These are phyloP conservation scores for Sarcophaga rosellei DNA, from an alignment of 2,888 invertebrate species.

Conservation along the genomic window DNA sequence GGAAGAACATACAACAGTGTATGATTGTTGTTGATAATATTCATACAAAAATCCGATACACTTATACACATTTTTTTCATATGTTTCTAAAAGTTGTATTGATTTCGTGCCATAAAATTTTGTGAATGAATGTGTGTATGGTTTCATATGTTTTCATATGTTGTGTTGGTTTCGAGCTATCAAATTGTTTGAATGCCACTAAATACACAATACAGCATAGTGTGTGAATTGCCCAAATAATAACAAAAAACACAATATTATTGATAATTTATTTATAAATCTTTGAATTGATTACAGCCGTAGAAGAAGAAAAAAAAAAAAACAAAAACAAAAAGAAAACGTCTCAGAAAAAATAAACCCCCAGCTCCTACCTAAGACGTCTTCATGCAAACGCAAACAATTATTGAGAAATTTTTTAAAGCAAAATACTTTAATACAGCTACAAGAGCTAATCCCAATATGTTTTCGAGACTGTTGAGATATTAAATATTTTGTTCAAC, in stretches of 20 bases:
- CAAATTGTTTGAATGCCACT: no score
- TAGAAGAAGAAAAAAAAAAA: background rate
- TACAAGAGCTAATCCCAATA: slow-evolving; percentile 36
- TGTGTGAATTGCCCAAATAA: no score
- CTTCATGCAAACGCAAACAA: slow-evolving; percentile 36
- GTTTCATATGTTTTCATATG: no score
- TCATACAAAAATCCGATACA: no score
- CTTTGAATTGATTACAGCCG: slow-evolving; percentile 48
- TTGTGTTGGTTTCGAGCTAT: no score
- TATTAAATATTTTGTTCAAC: slow-evolving; percentile 33
- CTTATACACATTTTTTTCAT: no score
- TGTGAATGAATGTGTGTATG: no score
- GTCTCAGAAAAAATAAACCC: background rate
- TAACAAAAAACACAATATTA: background rate
- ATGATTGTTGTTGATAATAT: no score
- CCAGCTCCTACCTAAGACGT: slow-evolving; percentile 35
- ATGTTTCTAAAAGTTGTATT: no score
- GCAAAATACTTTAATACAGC: background rate
- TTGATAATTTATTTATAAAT: slow-evolving; percentile 50
- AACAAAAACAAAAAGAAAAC: background rate
- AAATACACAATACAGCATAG: no score
- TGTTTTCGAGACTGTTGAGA: slow-evolving; percentile 42
- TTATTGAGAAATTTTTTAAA: slow-evolving; percentile 29
- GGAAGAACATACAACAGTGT: no score
- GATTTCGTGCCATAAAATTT: no score